Conservation (phyloP, 1,140 invertebrate genomes). For the Achatina immaculata region DNA sequence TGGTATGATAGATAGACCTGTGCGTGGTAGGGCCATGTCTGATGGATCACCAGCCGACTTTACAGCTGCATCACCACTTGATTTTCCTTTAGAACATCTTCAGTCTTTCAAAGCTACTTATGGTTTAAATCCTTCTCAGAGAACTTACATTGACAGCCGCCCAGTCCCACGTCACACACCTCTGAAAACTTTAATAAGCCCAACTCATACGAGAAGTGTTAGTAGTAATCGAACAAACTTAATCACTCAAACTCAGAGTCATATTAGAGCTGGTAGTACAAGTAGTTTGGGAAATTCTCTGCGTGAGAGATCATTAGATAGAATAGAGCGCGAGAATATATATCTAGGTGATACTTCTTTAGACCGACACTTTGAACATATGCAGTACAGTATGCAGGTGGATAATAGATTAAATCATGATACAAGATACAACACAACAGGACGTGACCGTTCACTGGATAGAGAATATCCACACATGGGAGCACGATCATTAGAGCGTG, state of each 20-base stretch:
- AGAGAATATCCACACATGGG: conserved; percentile 69
- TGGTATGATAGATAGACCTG: conserved; percentile 40
- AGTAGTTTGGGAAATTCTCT: conserved; percentile 50
- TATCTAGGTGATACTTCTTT: conserved; percentile 59
- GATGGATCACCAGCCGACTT: conserved; percentile 37
- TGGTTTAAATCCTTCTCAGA: conserved; percentile 42
- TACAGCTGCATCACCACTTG: conserved; percentile 46
- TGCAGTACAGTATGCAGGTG: conserved; percentile 50
- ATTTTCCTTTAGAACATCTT: conserved; percentile 56
- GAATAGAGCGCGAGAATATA: conserved; percentile 51
- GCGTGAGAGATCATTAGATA: conserved; percentile 54
- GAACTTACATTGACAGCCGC: conserved; percentile 42
- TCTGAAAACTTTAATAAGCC: conserved; percentile 45
- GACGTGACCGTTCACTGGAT: conserved; percentile 64
- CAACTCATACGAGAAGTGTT: conserved; percentile 48
- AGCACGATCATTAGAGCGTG: conserved; percentile 67
- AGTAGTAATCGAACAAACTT: conserved; percentile 45
- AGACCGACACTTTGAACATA: conserved; percentile 60
- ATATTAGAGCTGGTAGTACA: conserved; percentile 50
- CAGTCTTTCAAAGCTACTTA: conserved; percentile 56
- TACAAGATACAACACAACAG: conserved; percentile 43
- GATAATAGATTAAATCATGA: conserved; percentile 37
- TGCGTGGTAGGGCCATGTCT: conserved; percentile 36
- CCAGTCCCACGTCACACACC: conserved; percentile 41
- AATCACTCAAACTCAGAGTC: conserved; percentile 41